A percentile compares a stretch with the other conserved stretches of the same genome.
These are phyloP conservation scores for Lordiphosa andalusiaca DNA, from an alignment of 2,888 invertebrate genomes.

Conservation along the genomic window DNA sequence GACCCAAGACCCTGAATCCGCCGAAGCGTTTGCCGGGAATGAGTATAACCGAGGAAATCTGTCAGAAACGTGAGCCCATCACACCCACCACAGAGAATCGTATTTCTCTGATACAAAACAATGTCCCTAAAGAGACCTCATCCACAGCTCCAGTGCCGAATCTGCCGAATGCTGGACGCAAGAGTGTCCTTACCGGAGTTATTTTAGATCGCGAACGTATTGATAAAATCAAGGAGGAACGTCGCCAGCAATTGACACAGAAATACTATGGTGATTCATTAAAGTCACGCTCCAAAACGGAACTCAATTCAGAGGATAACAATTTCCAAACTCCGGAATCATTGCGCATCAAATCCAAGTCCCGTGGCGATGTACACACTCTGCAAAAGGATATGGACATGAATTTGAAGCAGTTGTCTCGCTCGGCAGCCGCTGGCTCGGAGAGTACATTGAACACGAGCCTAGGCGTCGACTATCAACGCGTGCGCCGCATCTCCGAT, in stretches of 20 bases:
- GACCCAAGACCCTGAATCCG: conserved; percentile 82
- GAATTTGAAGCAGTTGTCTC: conserved; percentile 74
- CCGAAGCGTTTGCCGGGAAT: conserved; percentile 81
- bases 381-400: conserved; percentile 77
- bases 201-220: conserved; percentile 89
- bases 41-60: conserved; percentile 77
- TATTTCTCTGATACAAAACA: conserved; percentile 83
- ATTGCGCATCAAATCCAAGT: conserved; percentile 79
- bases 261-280: conserved; percentile 92
- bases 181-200: conserved; percentile 81
- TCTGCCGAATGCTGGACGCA: conserved; percentile 47
- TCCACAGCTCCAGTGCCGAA: conserved; percentile 33
- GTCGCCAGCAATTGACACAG: conserved; percentile 91
- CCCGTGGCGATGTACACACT: conserved; percentile 77
- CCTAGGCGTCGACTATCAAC: conserved; percentile 42
- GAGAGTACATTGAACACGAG: conserved; percentile 67
- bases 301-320: conserved; percentile 77
- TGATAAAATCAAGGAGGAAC: conserved; percentile 94
- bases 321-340: conserved; percentile 75
- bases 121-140: conserved; percentile 74
- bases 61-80: conserved; percentile 71
- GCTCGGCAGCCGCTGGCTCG: conserved; percentile 63
- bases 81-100: conserved; percentile 85
- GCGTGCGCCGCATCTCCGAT: conserved; percentile 79
- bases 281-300: conserved; percentile 81